A percentile compares a stretch with the other conserved stretches of the same genome.
Conservation (phyloP, 2,888 invertebrate species). For the Eustalomyia histrio region DNA sequence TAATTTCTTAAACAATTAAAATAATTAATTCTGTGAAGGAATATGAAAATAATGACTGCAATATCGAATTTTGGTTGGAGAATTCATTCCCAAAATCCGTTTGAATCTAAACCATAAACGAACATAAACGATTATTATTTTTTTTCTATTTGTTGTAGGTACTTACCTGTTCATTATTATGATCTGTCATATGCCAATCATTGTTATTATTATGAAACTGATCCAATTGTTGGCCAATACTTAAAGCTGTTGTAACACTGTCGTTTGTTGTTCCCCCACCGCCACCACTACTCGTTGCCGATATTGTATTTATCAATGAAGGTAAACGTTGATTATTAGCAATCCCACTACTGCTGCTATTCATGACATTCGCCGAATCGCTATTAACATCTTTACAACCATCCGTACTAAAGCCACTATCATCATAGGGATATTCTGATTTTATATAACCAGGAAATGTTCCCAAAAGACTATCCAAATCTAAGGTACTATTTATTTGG, state of each 20-base stretch:
- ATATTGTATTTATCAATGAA: conserved; percentile 75
- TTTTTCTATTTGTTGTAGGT: no score
- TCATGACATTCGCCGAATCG: conserved; percentile 61
- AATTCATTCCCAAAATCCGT: no score
- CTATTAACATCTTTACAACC: conserved; percentile 78
- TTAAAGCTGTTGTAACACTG: conserved; percentile 64
- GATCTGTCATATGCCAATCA: conserved; percentile 89
- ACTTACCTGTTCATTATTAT: conserved; percentile 82
- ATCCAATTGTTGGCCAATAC: conserved; percentile 81
- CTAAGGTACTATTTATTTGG: conserved; percentile 83
- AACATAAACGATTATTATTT: no score
- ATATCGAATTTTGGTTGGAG: no score
- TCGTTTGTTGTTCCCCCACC: conserved; percentile 54
- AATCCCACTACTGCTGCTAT: conserved; percentile 65
- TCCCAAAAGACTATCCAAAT: conserved; percentile 89
- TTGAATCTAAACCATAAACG: no score
- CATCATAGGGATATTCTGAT: conserved; percentile 88
- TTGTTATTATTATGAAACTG: conserved; percentile 86
- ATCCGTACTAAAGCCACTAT: conserved; percentile 85
- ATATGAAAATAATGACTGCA: no score
- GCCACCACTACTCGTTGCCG: conserved; percentile 69
- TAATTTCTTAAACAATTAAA: no score
- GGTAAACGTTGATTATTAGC: conserved; percentile 71
- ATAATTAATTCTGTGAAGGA: no score
- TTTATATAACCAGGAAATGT: conserved; percentile 86